Conservation (phyloP, 2,113 vertebrate species). For the Prochilodus magdalenae region DNA sequence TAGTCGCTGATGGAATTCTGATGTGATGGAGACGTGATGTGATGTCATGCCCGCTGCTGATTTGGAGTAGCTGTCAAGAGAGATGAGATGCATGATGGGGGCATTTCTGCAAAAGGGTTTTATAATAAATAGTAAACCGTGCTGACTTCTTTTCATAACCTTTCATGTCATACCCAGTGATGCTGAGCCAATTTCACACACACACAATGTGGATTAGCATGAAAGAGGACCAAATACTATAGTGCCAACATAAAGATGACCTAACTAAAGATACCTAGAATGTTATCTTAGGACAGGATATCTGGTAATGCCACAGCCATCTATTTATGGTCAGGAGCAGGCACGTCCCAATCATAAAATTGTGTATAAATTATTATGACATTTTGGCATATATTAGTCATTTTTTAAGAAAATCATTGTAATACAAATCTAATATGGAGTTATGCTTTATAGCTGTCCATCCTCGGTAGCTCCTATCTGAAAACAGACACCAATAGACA, state of each 20-base stretch:
- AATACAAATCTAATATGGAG: too few relatives aligned
- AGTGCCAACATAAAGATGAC: too few relatives aligned
- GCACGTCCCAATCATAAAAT: too few relatives aligned
- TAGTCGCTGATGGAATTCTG: not conserved
- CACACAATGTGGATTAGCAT: not conserved
- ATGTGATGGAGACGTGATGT: not conserved
- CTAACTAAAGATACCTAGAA: too few relatives aligned
- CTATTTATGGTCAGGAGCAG: too few relatives aligned
- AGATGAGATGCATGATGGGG: not conserved
- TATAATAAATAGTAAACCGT: not conserved
- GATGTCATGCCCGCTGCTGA: not conserved
- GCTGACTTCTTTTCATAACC: not conserved
- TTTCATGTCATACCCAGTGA: not conserved
- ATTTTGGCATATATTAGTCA: too few relatives aligned
- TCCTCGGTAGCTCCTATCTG: too few relatives aligned
- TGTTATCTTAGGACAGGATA: too few relatives aligned
- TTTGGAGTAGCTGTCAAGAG: not conserved
- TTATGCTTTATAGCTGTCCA: too few relatives aligned
- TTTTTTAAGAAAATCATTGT: too few relatives aligned
- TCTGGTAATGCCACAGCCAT: not conserved
- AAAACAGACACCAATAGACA: too few relatives aligned
- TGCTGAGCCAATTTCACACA: not conserved
- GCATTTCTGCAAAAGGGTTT: not conserved
- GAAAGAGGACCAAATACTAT: not conserved
- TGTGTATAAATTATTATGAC: too few relatives aligned